Base-by-base conservation (phyloP, 2,888 invertebrate genomes). In the Heteromurus nitidus region DNA sequence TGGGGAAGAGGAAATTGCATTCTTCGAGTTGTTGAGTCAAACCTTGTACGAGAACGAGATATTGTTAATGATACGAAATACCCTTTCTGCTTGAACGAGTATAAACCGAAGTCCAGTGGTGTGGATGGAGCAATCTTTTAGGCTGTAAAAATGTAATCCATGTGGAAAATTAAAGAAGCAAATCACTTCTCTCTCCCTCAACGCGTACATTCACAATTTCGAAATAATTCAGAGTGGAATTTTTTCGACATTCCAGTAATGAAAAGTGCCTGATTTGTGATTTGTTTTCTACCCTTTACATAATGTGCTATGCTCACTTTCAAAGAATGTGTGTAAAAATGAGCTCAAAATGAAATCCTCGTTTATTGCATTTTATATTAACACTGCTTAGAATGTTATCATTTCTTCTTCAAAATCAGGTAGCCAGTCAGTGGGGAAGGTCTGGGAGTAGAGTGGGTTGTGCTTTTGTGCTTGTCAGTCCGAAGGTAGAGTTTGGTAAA, bases 1-100 rank as follows among this genome's bases (percentile, higher is more conserved):
- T 69, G 44, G 68, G 3, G 2, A 62, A 11, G 24, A 16, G 31
- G 50, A 77, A 69, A 77, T 69, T 69, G 69, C 69, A 68, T 77
- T 77, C 36, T 50, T 76, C 5, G 20, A 42, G n/a, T 67, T 22
- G n/a, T n/a, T n/a, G n/a, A n/a, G n/a, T n/a, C n/a, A n/a, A n/a
- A n/a, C n/a, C n/a, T n/a, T n/a, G n/a, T n/a, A n/a, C n/a, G n/a
- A n/a, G n/a, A n/a, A n/a, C n/a, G n/a, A n/a, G n/a, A n/a, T n/a
- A n/a, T n/a, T n/a, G n/a, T n/a, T n/a, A n/a, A n/a, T n/a, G n/a
- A n/a, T n/a, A n/a, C n/a, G 55, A 22, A 26, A 55, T 22, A 26
- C 36, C 7, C 13, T 36, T 36, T 36, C 13, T 9, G 13, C 36
- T 9, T 13, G 13, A 36, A 36, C 13, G 36, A n/a, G n/a, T n/a